Evolutionary conservation across 2,888 invertebrate genomes (phyloP), one percentile per base, ranked within the genome.

Genomic region (Nomada flava): DNA sequence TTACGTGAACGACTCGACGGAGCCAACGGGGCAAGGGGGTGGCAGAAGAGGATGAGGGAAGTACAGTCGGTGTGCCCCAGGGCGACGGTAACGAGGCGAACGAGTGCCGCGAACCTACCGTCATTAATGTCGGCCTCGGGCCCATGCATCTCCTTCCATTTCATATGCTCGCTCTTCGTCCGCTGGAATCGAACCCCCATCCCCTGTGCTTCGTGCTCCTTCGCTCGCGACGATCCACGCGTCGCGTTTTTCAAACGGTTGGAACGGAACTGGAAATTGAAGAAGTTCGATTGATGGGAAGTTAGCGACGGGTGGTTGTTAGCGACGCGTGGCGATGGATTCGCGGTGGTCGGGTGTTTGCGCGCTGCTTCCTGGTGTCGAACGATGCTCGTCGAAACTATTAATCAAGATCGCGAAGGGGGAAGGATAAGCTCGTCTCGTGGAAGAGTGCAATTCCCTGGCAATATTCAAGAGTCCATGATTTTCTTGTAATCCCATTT

Each of bases 121-220:
- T 91, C 91, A 91, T 91, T 91, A 91, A 91, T 89, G 89, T 89
- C 91, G 91, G 90, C 91, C 91, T 88, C 88, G 75, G 91, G 89
- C 89, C 85, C 86, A 82, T 87, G 82, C 85, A 77, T 85, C 76
- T 60, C 76, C n/a, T 79, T 68, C 72, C 53, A 62, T 36, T 76
- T 67, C 67, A 50, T 76, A 52, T 69, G 44, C 67, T 71, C 62
- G 68, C 64, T 70, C 65, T 57, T 20, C 69, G 76, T 70, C 85
- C 60, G 42, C 71, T 74, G 67, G 63, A 71, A 76, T 79, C 76
- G 68, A 80, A 75, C 68, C 70, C 42, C 70, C 65, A 71, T 36
- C 62, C 72, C 62, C 62, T 50, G 23, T 57, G 4, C 59, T 5
- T 23, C 11, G 57, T 50, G 18, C 59, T 44, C 18, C 26, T 11